Conservation (phyloP, 2,797 vertebrate species). For the Peromyscus attwateri region DNA sequence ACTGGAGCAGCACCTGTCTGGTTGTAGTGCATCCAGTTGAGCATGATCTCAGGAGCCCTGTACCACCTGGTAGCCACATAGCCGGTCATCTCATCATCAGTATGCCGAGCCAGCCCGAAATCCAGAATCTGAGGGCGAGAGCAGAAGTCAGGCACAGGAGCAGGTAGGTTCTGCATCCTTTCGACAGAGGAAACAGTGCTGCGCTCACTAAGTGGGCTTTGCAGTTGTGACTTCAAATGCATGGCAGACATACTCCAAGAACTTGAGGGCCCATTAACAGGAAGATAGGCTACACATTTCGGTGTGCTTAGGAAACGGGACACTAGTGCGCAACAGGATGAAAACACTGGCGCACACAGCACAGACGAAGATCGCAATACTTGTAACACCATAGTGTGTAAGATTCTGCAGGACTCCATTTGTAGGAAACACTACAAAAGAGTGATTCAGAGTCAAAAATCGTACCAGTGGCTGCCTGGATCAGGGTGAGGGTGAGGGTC, state of each 20-base stretch:
- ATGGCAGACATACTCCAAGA: not conserved
- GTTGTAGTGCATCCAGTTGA: slow-evolving; percentile 99
- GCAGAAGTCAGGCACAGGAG: slow-evolving; percentile 11
- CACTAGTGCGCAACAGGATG: slow-evolving; percentile 4
- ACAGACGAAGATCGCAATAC: not conserved
- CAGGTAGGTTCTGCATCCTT: not conserved
- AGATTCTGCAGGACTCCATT: not conserved
- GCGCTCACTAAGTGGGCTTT: not conserved
- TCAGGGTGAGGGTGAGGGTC: not conserved
- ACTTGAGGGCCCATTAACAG: not conserved
- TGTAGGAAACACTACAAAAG: not conserved
- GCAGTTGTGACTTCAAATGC: not conserved
- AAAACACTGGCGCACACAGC: not conserved
- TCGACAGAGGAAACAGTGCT: not conserved
- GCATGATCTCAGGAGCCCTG: slow-evolving; percentile 98
- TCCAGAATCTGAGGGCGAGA: slow-evolving; percentile 94
- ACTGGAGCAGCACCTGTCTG: slow-evolving; percentile 92
- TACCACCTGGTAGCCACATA: slow-evolving; percentile 99
- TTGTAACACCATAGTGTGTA: not conserved
- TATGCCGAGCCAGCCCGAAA: slow-evolving; percentile 97
- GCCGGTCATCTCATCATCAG: slow-evolving; percentile 99
- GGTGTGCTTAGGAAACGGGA: not conserved
- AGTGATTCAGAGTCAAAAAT: not conserved
- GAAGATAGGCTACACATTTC: not conserved
- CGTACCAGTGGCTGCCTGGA: not conserved